These are phyloP conservation scores for Motacilla alba DNA, from an alignment of 2,113 vertebrate genomes.

Conservation along the genomic window DNA sequence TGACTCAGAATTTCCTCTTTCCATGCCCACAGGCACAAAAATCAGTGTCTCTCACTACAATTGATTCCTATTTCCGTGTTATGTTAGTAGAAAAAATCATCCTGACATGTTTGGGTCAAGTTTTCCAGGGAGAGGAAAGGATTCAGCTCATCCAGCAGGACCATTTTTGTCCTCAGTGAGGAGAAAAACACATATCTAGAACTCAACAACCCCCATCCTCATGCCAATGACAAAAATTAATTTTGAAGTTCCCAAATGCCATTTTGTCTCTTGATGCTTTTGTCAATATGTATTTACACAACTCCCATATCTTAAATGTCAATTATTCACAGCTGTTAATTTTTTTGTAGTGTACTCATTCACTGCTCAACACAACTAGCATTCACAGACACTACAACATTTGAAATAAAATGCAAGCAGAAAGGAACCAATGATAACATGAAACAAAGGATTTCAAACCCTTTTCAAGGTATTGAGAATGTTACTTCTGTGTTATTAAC, in stretches of 20 bases:
- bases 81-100: not conserved
- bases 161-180: not conserved
- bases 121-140: not conserved
- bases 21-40: not conserved
- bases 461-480: not conserved
- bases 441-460: not conserved
- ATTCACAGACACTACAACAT: not conserved
- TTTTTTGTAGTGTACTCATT: not conserved
- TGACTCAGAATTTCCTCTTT: not conserved
- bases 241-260: not conserved
- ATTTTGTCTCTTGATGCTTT: not conserved
- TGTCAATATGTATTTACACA: not conserved
- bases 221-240: not conserved
- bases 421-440: not conserved
- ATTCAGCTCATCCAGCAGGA: not conserved
- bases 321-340: not conserved
- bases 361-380: not conserved
- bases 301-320: not conserved
- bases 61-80: not conserved
- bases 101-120: not conserved
- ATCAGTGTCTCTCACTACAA: not conserved
- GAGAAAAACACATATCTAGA: not conserved
- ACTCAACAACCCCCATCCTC: not conserved
- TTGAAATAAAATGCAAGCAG: not conserved
- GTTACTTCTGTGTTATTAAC: not conserved